Base-by-base conservation (phyloP, 1,140 invertebrate genomes). In the Thrips palmi region DNA sequence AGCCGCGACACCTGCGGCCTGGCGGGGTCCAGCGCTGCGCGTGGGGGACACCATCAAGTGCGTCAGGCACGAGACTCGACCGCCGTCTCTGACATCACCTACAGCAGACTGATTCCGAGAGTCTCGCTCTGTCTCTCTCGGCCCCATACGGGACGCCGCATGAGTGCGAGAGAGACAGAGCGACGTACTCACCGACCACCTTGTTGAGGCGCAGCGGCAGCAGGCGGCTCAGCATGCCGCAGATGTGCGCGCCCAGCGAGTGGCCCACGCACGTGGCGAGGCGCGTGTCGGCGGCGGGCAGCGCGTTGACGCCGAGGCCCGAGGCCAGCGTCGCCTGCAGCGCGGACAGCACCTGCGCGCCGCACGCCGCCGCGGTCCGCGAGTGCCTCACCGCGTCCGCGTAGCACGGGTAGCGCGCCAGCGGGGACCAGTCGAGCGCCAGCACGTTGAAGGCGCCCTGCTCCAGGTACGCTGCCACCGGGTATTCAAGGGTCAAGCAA, bases 201-300 rank as follows among this genome's bases (percentile, higher is more conserved):
- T 56, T 56, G 20, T 66, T 60, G 47, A 77, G 60, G 1, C 70
- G 55, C 49, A 74, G 74, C 3, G 65, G 53, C 7, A 74, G 50
- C 50, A 64, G 71, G 50, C 75, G 74, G 0, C 75, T 65, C 45
- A 78, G 68, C 23, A 77, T 64, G 2, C 77, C 77, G 42, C 77
- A 81, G n/a, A 77, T 49, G 47, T 80, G 77, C 0, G 74, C 73
- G 3, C 77, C 77, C 10, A 81, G 58, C 1, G 74, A 77, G 52
- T 80, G 77, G 0, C 77, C 77, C 2, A 81, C 71, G 51, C 77
- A 81, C 0, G 70, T 75, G 6, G 74, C 67, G 8, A 57, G 52
- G n/a, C n/a, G n/a, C n/a, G n/a, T n/a, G n/a, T n/a, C n/a, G n/a
- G n/a, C n/a, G n/a, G n/a, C n/a, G n/a, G n/a, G n/a, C n/a, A n/a